These are phyloP conservation scores for Pseudomyrmex sp. DNA, from an alignment of 1,140 invertebrate genomes.

Conservation along the genomic window DNA sequence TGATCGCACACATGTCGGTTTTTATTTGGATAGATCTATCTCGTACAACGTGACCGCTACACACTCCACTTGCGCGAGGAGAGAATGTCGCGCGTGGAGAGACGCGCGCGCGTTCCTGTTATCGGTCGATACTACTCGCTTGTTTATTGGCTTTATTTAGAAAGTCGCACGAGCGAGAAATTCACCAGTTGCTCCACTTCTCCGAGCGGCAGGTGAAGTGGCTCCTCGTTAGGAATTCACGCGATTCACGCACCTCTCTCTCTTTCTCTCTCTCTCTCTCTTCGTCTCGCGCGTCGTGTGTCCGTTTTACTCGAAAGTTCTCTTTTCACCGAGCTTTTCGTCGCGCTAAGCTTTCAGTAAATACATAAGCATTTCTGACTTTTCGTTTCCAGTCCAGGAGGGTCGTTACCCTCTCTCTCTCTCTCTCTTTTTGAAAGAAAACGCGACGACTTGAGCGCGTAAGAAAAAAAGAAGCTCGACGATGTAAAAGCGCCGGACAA, in stretches of 20 bases:
- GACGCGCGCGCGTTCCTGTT: slow-evolving; percentile 18
- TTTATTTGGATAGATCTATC: not conserved
- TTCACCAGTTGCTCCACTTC: slow-evolving; percentile 70
- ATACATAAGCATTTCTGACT: slow-evolving; percentile 42
- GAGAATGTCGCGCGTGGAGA: slow-evolving; percentile 12
- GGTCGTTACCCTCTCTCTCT: not conserved
- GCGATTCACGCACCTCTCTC: not conserved
- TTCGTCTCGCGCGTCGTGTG: not conserved
- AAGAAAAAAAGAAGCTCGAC: slow-evolving; percentile 14
- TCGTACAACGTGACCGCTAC: not conserved
- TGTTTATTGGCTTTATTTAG: slow-evolving; percentile 67
- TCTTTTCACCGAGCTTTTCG: slow-evolving; percentile 1
- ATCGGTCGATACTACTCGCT: slow-evolving; percentile 52
- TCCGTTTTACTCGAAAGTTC: slow-evolving; percentile 1
- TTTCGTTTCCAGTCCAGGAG: slow-evolving; percentile 35
- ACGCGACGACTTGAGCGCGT: not conserved
- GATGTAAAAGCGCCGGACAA: slow-evolving; percentile 33
- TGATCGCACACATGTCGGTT: no score
- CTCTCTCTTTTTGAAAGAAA: slow-evolving; percentile 16
- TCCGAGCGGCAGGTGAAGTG: slow-evolving; percentile 52
- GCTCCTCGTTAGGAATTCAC: slow-evolving; percentile 77
- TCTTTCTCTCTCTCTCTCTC: not conserved
- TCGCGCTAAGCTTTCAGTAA: slow-evolving; percentile 39
- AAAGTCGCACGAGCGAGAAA: slow-evolving; percentile 62
- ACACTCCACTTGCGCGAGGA: not conserved